Evolutionary conservation across 1,140 invertebrate genomes (phyloP).

Genomic region (Pseudomyrmex flavicornis): DNA sequence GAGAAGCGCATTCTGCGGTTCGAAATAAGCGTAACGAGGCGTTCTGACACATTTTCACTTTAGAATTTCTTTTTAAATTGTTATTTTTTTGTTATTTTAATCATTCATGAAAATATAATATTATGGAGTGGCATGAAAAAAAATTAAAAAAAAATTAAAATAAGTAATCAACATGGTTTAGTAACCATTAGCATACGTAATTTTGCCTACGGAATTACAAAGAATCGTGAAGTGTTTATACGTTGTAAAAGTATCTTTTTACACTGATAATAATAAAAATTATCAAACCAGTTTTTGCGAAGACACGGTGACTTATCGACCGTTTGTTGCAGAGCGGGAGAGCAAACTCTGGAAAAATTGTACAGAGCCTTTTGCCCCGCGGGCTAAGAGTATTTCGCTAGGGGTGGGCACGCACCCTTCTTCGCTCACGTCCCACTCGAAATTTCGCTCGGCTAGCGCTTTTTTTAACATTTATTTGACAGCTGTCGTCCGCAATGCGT

Average conservation of each 20-base stretch:
- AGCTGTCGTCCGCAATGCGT: slow-evolving; percentile 84
- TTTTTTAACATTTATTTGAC: slow-evolving; percentile 85
- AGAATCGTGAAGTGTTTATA: background rate
- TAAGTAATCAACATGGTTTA: background rate
- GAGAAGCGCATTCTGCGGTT: slow-evolving; percentile 55
- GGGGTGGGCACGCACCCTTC: slow-evolving; percentile 75
- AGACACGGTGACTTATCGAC: slow-evolving; percentile 79
- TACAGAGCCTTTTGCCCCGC: slow-evolving; percentile 73
- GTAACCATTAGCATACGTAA: background rate
- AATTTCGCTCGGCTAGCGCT: slow-evolving; percentile 84
- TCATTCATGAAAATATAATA: background rate
- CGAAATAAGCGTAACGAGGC: slow-evolving; percentile 52
- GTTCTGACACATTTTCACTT: slow-evolving; percentile 55
- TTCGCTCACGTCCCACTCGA: slow-evolving; percentile 79
- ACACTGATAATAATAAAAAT: background rate
- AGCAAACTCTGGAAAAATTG: slow-evolving; percentile 79
- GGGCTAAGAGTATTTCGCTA: slow-evolving; percentile 74
- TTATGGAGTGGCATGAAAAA: background rate
- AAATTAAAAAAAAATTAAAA: background rate
- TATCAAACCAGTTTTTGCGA: slow-evolving; percentile 1
- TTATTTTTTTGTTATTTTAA: background rate
- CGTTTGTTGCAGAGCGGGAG: slow-evolving; percentile 67
- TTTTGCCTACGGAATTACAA: background rate
- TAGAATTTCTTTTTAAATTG: slow-evolving; percentile 9
- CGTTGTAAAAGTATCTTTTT: background rate